These are phyloP conservation scores for Echinometra lucunter DNA, from an alignment of 53 echinoderm and acorn worm species.

Conservation along the genomic window DNA sequence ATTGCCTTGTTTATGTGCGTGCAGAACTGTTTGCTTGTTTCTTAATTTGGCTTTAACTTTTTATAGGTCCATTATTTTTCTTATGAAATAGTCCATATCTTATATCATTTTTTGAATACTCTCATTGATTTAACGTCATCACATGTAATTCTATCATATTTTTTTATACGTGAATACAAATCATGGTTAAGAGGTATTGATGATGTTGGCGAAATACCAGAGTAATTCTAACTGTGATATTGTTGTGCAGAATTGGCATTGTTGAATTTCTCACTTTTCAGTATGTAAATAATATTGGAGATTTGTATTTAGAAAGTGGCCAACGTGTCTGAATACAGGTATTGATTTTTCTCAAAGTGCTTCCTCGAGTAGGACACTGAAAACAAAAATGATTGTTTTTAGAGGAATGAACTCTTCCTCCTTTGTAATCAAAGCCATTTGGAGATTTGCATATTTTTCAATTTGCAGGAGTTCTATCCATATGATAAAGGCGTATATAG, in stretches of 20 bases:
- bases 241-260: neutral
- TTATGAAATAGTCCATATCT: neutral
- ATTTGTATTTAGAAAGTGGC: neutral
- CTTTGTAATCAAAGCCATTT: neutral
- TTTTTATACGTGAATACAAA: neutral
- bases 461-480: no score
- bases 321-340: neutral
- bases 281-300: constrained; percentile 8
- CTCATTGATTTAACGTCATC: neutral
- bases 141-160: constrained; percentile 4
- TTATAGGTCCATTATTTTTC: neutral
- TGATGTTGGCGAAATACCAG: constrained; percentile 14
- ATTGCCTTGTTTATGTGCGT: neutral
- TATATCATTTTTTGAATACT: neutral
- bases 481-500: no score
- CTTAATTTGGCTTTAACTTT: neutral
- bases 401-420: constrained; percentile 19
- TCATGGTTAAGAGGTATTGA: neutral
- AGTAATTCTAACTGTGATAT: neutral
- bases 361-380: neutral
- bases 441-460: neutral
- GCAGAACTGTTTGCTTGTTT: neutral
- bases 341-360: neutral
- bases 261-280: neutral
- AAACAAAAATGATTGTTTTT: neutral